These are phyloP conservation scores for Etheostoma perlongum DNA, from an alignment of 2,797 vertebrate genomes.

Conservation along the genomic window DNA sequence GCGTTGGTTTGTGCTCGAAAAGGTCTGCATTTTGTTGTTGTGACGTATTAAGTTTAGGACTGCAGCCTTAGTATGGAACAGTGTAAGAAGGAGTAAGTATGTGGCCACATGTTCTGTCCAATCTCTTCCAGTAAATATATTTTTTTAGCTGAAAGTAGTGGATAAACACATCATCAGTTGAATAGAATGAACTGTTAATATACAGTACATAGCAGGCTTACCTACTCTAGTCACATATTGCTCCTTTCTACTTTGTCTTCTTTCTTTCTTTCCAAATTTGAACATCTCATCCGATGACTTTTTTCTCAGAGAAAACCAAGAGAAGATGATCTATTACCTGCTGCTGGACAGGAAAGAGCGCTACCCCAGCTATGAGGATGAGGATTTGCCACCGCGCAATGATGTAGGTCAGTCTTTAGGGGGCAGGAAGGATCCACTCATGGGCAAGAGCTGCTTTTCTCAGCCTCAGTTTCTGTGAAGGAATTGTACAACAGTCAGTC, in stretches of 20 bases:
- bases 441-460: constrained; percentile 18
- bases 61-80: not conserved
- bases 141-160: not conserved
- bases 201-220: not conserved
- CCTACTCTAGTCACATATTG: not conserved
- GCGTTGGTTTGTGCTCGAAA: not conserved
- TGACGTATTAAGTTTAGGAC: not conserved
- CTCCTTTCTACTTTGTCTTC: not conserved
- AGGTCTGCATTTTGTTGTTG: not conserved
- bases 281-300: not conserved
- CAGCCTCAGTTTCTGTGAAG: constrained; percentile 7
- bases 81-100: not conserved
- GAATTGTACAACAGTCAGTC: not conserved
- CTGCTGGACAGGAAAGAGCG: constrained; percentile 94
- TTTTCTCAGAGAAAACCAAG: constrained; percentile 90
- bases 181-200: not conserved
- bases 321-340: constrained; percentile 96
- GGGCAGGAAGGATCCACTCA: constrained; percentile 65
- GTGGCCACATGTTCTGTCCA: not conserved
- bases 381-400: constrained; percentile 92
- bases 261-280: not conserved
- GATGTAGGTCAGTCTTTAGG: constrained; percentile 88
- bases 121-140: not conserved
- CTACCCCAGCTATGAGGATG: constrained; percentile 94
- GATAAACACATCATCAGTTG: not conserved